Evolutionary conservation across 2,797 vertebrate genomes (phyloP).

Genomic region (Poeciliopsis infans): DNA sequence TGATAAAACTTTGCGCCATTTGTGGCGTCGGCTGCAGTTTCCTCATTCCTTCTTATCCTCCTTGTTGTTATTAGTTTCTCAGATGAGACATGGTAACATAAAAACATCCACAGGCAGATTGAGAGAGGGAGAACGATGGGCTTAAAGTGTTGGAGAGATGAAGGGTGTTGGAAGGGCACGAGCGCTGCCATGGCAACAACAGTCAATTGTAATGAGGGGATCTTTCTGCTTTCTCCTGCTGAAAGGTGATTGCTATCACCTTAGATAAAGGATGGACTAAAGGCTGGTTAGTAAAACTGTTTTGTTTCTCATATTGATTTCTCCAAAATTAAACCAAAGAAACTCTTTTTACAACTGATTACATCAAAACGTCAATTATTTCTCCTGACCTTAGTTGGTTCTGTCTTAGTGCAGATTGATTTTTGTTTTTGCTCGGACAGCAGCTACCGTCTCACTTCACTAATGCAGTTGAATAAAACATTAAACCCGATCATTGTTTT

Average conservation of each 20-base stretch:
- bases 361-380: neutral
- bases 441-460: neutral
- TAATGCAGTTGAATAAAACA: conserved; percentile 2
- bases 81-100: neutral
- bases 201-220: neutral
- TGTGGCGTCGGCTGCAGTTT: neutral
- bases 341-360: neutral
- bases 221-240: conserved; percentile 8
- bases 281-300: neutral
- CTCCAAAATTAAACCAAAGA: neutral
- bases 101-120: neutral
- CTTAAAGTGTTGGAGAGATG: conserved; percentile 17
- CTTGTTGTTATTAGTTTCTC: neutral
- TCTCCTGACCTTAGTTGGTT: neutral
- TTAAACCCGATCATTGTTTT: neutral
- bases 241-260: conserved; percentile 23
- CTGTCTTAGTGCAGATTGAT: neutral
- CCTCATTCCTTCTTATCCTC: neutral
- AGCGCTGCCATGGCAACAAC: conserved; percentile 45
- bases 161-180: conserved; percentile 25
- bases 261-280: neutral
- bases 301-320: neutral
- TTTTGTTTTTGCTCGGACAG: neutral
- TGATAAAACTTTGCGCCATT: neutral
- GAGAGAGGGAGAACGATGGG: neutral